These are phyloP conservation scores for Mirounga angustirostris DNA, from an alignment of 2,113 vertebrate genomes.

Conservation along the genomic window DNA sequence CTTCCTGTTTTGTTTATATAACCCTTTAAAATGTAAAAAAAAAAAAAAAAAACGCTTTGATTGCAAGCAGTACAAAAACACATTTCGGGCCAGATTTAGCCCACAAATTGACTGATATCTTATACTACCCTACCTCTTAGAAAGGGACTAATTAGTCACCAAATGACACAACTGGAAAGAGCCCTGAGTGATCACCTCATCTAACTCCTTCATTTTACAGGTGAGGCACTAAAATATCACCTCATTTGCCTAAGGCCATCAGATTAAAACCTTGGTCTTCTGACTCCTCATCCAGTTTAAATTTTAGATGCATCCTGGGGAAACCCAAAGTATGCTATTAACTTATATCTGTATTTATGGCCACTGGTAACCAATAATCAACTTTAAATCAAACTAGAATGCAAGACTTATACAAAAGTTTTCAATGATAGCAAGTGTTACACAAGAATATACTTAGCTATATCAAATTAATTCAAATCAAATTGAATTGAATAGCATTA, in stretches of 20 bases:
- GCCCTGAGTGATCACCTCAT: not conserved
- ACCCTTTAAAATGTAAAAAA: not conserved
- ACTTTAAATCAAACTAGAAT: constrained; percentile 45
- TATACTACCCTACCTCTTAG: not conserved
- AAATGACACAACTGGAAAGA: not conserved
- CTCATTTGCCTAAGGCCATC: not conserved
- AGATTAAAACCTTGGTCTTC: not conserved
- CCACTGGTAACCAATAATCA: not conserved
- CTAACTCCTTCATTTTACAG: not conserved
- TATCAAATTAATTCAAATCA: constrained; percentile 45
- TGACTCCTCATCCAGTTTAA: not conserved
- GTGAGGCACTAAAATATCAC: not conserved
- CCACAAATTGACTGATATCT: not conserved
- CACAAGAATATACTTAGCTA: not conserved
- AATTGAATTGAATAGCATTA: not conserved
- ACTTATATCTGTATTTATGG: not conserved
- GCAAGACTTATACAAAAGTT: constrained; percentile 20
- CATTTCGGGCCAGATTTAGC: not conserved
- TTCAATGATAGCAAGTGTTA: constrained; percentile 6
- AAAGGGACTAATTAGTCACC: not conserved
- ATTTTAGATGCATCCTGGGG: not conserved
- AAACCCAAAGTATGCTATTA: constrained; percentile 45
- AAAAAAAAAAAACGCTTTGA: not conserved
- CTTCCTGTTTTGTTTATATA: constrained; percentile 14
- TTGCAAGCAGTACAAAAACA: not conserved